Base-by-base conservation (phyloP, 1,140 invertebrate species). In the Leptopilina clavipes region DNA sequence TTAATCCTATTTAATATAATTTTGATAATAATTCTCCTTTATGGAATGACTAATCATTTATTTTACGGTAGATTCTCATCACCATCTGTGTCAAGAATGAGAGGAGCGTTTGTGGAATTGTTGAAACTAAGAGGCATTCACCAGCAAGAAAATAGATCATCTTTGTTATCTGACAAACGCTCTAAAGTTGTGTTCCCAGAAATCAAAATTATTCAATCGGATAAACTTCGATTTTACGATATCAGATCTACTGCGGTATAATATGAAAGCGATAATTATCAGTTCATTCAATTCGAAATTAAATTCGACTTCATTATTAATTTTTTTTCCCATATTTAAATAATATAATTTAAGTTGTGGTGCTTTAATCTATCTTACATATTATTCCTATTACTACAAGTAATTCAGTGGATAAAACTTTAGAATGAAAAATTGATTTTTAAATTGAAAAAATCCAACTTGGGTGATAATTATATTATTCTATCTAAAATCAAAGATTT, bases 61-160 rank as follows among this genome's bases (percentile, higher is more conserved):
- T 31, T 9, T 31, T 65, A 37, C 59, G 25, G 59, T n/a, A 65
- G 18, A 59, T 59, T 65, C 59, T 65, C 25, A 22, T 65, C 25
- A n/a, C 22, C 59, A 65, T 25, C 59, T 31, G 56, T 14, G 19
- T 59, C 19, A 25, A 37, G 25, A n/a, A 65, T 12, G 25, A 31
- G 25, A 65, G 48, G 22, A 3, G 6, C 1, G 25, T 31, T 65
- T 31, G 22, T 31, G 12, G 59, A 65, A 31, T 14, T 0, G 19
- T 31, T 31, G 59, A 65, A 37, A 25, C 59, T 65, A 52, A 65
- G 14, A 12, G 25, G 25, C 56, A 31, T 25, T 65, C 31, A 37
- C 59, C 22, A 31, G 25, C 59, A n/a, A 65, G 59, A 31, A 65
- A 65, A 65, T 65, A 65, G 59, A 65, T 65, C n/a, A n/a, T n/a